phyloP scores from a whole-genome alignment of 2,888 invertebrate species.

The Rotaria macrura region DNA sequence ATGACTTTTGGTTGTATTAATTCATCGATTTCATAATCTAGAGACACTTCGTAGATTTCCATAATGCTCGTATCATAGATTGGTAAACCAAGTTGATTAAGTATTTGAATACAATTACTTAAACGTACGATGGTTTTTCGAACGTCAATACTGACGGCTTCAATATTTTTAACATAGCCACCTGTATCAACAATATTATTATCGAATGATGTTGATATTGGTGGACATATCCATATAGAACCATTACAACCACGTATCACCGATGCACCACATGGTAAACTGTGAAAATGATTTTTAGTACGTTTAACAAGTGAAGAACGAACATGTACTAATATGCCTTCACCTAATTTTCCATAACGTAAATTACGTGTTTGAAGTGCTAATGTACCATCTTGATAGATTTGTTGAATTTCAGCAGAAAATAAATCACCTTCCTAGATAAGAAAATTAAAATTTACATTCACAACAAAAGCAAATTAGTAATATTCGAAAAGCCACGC shows the following conservation, averaged over 20 bases:
- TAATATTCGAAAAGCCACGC: too few species aligned
- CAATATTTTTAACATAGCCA: slow-evolving; percentile 48
- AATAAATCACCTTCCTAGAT: neutral
- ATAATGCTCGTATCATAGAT: slow-evolving; percentile 81
- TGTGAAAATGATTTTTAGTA: slow-evolving; percentile 88
- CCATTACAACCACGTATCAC: slow-evolving; percentile 92
- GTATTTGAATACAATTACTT: slow-evolving; percentile 73
- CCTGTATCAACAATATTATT: slow-evolving; percentile 67
- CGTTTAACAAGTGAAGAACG: slow-evolving; percentile 79
- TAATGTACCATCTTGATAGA: slow-evolving; percentile 77
- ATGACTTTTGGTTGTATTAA: neutral
- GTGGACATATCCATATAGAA: slow-evolving; percentile 69
- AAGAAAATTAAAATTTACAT: neutral
- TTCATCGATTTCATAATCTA: slow-evolving; percentile 61
- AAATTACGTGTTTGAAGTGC: slow-evolving; percentile 86
- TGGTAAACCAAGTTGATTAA: slow-evolving; percentile 76
- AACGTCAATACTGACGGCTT: slow-evolving; percentile 63
- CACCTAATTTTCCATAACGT: slow-evolving; percentile 83
- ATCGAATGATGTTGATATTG: slow-evolving; percentile 42
- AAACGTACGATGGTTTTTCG: slow-evolving; percentile 76
- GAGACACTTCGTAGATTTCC: slow-evolving; percentile 77
- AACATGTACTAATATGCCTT: slow-evolving; percentile 78
- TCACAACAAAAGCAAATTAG: too few species aligned
- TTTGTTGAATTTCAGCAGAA: slow-evolving; percentile 76
- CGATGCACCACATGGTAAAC: slow-evolving; percentile 76